Base-by-base conservation (phyloP, 2,113 vertebrate genomes). In the Acanthochromis polyacanthus region DNA sequence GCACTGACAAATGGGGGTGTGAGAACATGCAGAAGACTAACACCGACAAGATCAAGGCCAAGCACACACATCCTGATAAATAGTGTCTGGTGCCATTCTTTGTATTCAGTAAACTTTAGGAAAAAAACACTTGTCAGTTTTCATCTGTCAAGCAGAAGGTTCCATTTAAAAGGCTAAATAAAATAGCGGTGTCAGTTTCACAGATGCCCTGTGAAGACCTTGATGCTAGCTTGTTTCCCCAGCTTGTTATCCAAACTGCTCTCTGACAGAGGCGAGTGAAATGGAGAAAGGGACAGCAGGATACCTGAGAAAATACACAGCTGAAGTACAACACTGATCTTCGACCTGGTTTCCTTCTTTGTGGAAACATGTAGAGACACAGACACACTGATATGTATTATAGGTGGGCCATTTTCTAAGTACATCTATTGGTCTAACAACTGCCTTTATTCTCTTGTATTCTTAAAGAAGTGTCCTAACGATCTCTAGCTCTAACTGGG, bases 161-260 rank as follows among this genome's bases (percentile, higher is more conserved):
- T 78, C 66, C 16, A 36, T 15, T n/a, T 32, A 71, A 22, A 65
- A 62, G 40, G 58, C 57, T 61, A 61, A 86, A 88, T 61, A 80
- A 75, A 70, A 85, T 9, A 71, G 81, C 38, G 22, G 28, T 75
- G 63, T 82, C 68, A 65, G 74, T 30, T 53, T 22, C 36, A 50
- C 15, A 58, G 52, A 51, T 72, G 38, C 32, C 59, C 64, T 45
- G 32, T 68, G 57, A 89, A 88, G 63, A 80, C 60, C 79, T 78
- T 85, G 69, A 81, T 72, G 75, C 70, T 5, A 61, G 69, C 67
- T 67, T 73, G 57, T 73, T 87, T 78, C 48, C 68, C 46, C 57
- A 53, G 69, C 87, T 90, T 90, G 80, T 90, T 90, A 89, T 84
- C 86, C 82, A 65, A 72, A 83, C 79, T 87, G 80, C 70, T 79